Evolutionary conservation across 2,888 invertebrate species (phyloP), one percentile per base, ranked within the genome.

Genomic region (Ectemnius lituratus): DNA sequence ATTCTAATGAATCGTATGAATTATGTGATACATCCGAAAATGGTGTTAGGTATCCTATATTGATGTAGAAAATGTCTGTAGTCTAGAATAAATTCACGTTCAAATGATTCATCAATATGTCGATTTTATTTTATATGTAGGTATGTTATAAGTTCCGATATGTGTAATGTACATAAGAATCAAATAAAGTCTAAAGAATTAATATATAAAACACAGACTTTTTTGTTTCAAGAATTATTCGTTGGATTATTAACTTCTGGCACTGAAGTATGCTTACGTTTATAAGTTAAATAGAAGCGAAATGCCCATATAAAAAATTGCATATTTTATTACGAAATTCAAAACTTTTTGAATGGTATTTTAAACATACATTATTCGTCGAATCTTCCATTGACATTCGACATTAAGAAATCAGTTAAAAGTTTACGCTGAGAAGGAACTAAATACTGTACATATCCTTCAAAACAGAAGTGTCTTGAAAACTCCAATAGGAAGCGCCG

Each of bases 401-500:
- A n/a, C n/a, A n/a, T n/a, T n/a, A n/a, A n/a, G n/a, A 90, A 79
- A 76, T 78, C 88, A 47, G 83, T 87, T 57, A 94, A 88, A 2
- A 93, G 91, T 81, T 92, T 91, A 75, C 92, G 91, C 84, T 95
- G 95, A 0, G 90, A 84, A 8, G 91, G 90, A 79, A 92, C 94
- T 46, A 95, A 91, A 87, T 95, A 94, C 67, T 92, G 92, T 62
- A 91, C 91, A 85, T 94, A 95, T 79, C 92, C 92, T 3, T 90
- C 90, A 81, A 94, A 95, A 82, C 93, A 94, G 71, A 93, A 93
- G 86, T 94, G 94, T 58, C 92, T 93, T 5, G 94, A 93, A 69
- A 95, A 93, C 37, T 93, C 93, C 73, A 92, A 92, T 6, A 95
- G 84, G 84, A 94, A 95, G 81, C 94, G 94, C 1, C 93, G 93